These are phyloP conservation scores for Toxotes lorentzi DNA, from an alignment of 2,797 vertebrate genomes.

Conservation along the genomic window DNA sequence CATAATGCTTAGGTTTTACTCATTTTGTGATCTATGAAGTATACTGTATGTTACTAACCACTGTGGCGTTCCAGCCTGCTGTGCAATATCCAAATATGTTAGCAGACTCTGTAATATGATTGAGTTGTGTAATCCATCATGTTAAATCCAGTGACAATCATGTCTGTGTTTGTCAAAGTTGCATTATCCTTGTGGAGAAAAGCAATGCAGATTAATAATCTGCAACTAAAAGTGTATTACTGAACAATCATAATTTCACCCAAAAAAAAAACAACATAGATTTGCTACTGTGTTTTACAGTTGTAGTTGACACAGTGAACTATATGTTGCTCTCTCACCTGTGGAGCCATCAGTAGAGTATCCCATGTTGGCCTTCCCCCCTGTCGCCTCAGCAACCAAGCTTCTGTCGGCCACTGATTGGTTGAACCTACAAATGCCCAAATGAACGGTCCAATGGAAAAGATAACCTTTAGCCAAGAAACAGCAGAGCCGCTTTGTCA, in stretches of 20 bases:
- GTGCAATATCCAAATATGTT: not conserved
- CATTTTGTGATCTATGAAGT: not conserved
- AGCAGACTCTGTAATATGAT: not conserved
- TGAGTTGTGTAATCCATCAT: not conserved
- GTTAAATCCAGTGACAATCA: not conserved
- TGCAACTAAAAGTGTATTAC: not conserved
- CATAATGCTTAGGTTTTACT: not conserved
- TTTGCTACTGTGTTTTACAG: not conserved
- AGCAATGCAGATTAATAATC: too few relatives aligned
- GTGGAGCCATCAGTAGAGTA: conserved; percentile 65
- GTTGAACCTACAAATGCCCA: conserved; percentile 62
- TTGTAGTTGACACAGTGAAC: not conserved
- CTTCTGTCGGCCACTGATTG: conserved; percentile 54
- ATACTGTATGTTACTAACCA: not conserved
- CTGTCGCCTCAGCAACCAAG: conserved; percentile 60
- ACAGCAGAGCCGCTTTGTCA: conserved; percentile 36
- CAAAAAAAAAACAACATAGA: not conserved
- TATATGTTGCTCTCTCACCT: conserved; percentile 65
- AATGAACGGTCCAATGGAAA: conserved; percentile 46
- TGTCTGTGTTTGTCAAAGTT: not conserved
- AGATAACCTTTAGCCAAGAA: conserved; percentile 56
- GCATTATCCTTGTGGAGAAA: too few relatives aligned
- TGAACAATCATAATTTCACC: not conserved
- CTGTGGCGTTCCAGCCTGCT: not conserved
- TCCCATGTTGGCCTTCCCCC: conserved; percentile 76